Percentiles rank a stretch among this genome's conserved stretches.
These are phyloP conservation scores for Conus betulinus DNA, from an alignment of 1,140 invertebrate genomes.

Conservation along the genomic window DNA sequence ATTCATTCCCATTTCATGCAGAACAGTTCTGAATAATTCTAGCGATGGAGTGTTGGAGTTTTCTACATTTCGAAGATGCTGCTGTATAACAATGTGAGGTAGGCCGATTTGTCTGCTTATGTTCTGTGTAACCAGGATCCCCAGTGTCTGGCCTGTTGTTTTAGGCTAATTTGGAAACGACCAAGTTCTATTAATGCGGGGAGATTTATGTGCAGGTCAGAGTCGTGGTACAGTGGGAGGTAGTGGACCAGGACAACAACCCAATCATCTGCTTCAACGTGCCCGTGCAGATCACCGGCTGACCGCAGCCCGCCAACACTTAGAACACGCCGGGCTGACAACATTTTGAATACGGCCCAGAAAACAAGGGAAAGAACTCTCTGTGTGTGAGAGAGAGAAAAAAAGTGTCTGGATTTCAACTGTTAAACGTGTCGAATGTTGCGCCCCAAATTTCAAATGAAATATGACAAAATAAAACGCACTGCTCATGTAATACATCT, in stretches of 20 bases:
- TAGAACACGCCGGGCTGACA: too few relatives aligned
- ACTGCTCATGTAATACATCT: too few relatives aligned
- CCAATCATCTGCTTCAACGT: constrained; percentile 4
- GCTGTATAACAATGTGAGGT: not conserved
- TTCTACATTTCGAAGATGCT: not conserved
- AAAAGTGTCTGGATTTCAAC: too few relatives aligned
- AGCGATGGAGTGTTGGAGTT: not conserved
- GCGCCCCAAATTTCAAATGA: too few relatives aligned
- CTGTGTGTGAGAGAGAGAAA: too few relatives aligned
- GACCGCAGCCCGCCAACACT: not conserved
- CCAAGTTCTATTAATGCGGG: not conserved
- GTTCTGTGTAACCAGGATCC: not conserved
- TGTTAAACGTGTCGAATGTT: too few relatives aligned
- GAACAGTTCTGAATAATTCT: too few relatives aligned
- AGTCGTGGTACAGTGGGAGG: constrained; percentile 11
- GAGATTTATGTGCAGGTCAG: not conserved
- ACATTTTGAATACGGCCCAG: too few relatives aligned
- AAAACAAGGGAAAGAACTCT: too few relatives aligned
- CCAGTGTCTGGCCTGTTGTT: not conserved
- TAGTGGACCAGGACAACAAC: not conserved
- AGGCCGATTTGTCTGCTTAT: not conserved
- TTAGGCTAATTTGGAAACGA: not conserved
- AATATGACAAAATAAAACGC: too few relatives aligned
- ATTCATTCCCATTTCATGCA: too few relatives aligned
- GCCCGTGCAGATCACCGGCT: constrained; percentile 13